Base-by-base conservation (phyloP, 2,888 invertebrate species). In the Clusia tigrina region DNA sequence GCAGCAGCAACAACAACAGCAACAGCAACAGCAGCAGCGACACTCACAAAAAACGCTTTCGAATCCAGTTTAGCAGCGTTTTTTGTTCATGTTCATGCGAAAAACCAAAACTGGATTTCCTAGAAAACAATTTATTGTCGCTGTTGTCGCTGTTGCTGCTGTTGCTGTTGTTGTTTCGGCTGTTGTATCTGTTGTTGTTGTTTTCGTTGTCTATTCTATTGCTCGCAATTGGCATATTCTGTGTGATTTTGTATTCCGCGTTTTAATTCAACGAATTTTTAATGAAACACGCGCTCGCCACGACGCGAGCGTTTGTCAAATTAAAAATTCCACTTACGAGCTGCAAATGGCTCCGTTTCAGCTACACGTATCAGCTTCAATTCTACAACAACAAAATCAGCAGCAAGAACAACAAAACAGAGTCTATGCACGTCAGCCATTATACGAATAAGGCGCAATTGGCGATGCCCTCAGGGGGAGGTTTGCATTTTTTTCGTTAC, bases 141-240 rank as follows among this genome's bases (percentile, higher is more conserved):
- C 48, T 22, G 64, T 52, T 58, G 66, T 60, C 63, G 65, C 37
- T 42, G 62, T 57, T 61, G 57, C 67, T 62, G 57, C 38, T 58
- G 64, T 67, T 67, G 70, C 37, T 54, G 63, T 59, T 60, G 63
- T 59, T 64, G 67, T n/a, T n/a, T n/a, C n/a, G n/a, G n/a, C n/a
- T n/a, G n/a, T n/a, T n/a, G n/a, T n/a, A n/a, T n/a, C 67, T 68
- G 68, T 68, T 70, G 71, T 68, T 65, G 64, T 25, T 42, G 18
- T 59, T 57, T 25, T 56, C 5, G 37, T 12, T 58, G 76, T 76
- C 70, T 66, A 71, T 70, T 74, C 74, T 78, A 38, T 66, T 32
- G 26, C 18, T 54, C 26, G 66, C 42, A 61, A 64, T 56, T 62
- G 62, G 26, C 24, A 18, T n/a, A 57, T 46, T 12, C 25, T 38